Conservation (phyloP, 1,140 invertebrate species). For the Doryteuthis pealeii region DNA sequence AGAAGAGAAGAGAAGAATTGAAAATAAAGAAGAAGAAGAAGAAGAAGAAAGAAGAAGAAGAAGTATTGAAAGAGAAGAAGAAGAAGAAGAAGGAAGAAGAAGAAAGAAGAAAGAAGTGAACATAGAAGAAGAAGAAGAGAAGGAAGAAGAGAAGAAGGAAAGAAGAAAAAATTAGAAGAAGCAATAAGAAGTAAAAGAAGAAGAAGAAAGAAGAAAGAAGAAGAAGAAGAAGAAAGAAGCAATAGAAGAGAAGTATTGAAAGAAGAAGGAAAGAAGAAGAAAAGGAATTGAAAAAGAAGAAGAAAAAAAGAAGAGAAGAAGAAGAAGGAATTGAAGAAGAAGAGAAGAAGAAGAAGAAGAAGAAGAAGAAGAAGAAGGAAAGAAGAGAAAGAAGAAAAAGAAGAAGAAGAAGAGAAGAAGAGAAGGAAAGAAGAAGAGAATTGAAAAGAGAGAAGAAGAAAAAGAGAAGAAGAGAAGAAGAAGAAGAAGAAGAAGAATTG, state of each 20-base stretch:
- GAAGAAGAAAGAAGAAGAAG: neutral
- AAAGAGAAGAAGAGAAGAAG: neutral
- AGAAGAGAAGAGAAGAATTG: too few species aligned
- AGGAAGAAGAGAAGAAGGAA: neutral
- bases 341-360: neutral
- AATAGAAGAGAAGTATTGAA: neutral
- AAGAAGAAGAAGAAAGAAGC: neutral
- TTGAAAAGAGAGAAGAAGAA: neutral
- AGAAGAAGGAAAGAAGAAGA: neutral
- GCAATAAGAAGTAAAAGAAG: neutral
- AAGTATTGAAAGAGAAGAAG: too few species aligned
- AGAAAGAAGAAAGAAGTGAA: neutral
- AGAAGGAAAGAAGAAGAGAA: neutral
- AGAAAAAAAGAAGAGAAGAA: neutral
- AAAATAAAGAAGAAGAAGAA: too few species aligned
- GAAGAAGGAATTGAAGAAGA: neutral
- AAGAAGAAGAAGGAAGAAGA: neutral
- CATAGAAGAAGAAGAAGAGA: neutral
- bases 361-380: neutral
- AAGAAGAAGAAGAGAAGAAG: neutral
- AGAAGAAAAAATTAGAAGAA: neutral
- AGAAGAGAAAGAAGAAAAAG: neutral
- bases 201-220: neutral
- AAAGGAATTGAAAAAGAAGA: neutral
- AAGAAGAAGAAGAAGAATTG: neutral